Evolutionary conservation across 2,113 vertebrate species (phyloP).

Genomic region (Tachuris rubrigastra): DNA sequence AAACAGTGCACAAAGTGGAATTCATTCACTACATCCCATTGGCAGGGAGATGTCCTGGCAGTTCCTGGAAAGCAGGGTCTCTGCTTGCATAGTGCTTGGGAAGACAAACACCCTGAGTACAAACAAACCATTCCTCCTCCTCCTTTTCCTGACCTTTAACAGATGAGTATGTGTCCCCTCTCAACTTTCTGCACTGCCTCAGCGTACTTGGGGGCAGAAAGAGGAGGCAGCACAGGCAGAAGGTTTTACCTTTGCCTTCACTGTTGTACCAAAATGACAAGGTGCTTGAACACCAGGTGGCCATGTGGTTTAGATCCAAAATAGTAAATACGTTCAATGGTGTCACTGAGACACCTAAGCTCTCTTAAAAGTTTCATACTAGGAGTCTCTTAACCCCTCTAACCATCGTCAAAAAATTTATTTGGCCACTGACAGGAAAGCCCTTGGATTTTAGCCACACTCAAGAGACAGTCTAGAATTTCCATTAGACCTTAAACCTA

Average conservation of each 20-base stretch:
- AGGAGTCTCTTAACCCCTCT: not conserved
- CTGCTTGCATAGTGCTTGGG: rapidly evolving
- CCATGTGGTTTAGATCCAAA: not conserved
- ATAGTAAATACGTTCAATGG: not conserved
- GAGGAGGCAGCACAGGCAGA: not conserved
- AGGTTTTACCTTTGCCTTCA: not conserved
- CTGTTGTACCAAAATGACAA: not conserved
- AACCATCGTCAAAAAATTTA: not conserved
- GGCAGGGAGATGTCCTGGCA: not conserved
- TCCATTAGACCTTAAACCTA: not conserved
- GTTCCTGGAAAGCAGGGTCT: not conserved
- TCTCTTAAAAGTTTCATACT: not conserved
- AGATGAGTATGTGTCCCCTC: not conserved
- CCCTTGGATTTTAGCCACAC: not conserved
- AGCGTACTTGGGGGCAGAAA: rapidly evolving
- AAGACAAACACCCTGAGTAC: not conserved
- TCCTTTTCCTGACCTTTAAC: not conserved
- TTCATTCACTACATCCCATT: not conserved
- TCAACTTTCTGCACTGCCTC: not conserved
- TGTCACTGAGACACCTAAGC: not conserved
- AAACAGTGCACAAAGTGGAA: not conserved
- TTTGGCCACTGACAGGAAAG: not conserved
- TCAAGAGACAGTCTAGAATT: not conserved
- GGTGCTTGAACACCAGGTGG: slow-evolving; percentile 18
- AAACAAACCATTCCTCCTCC: not conserved